phyloP scores from a whole-genome alignment of 1,140 invertebrate species.

The Episyrphus balteatus region DNA sequence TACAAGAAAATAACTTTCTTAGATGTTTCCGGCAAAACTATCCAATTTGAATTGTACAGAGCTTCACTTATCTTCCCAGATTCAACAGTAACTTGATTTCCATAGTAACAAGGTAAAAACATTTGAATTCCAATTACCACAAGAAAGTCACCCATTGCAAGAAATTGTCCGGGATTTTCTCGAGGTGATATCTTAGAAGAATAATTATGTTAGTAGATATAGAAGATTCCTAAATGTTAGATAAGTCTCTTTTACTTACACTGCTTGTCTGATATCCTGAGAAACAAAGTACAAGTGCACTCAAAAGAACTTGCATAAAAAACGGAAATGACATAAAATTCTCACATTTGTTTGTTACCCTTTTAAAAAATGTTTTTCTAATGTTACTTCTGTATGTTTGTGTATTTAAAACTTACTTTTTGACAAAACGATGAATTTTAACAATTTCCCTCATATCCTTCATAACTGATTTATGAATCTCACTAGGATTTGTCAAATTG shows the following conservation, averaged over 20 bases:
- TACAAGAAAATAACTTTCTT: constrained; percentile 19
- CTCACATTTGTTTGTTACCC: constrained; percentile 17
- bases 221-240: background rate
- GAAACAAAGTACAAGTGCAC: constrained; percentile 31
- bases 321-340: constrained; percentile 20
- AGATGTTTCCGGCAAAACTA: constrained; percentile 8
- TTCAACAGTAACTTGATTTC: constrained; percentile 23
- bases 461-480: constrained; percentile 3
- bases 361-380: constrained; percentile 1
- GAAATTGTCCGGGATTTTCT: constrained; percentile 23
- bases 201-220: background rate
- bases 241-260: constrained; percentile 9
- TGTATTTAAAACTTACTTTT: too few species aligned
- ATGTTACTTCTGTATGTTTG: background rate
- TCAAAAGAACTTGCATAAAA: constrained; percentile 24
- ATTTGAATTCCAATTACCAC: constrained; percentile 28
- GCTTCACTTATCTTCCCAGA: constrained; percentile 19
- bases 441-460: constrained; percentile 12
- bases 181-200: constrained; percentile 2
- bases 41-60: constrained; percentile 25
- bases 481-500: too few species aligned
- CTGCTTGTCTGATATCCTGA: constrained; percentile 21
- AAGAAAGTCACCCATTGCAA: constrained; percentile 27
- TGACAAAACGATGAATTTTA: constrained; percentile 14
- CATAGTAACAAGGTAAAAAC: constrained; percentile 26